Evolutionary conservation across 2,888 invertebrate genomes (phyloP).

Genomic region (Acanthosepion lycidas): DNA sequence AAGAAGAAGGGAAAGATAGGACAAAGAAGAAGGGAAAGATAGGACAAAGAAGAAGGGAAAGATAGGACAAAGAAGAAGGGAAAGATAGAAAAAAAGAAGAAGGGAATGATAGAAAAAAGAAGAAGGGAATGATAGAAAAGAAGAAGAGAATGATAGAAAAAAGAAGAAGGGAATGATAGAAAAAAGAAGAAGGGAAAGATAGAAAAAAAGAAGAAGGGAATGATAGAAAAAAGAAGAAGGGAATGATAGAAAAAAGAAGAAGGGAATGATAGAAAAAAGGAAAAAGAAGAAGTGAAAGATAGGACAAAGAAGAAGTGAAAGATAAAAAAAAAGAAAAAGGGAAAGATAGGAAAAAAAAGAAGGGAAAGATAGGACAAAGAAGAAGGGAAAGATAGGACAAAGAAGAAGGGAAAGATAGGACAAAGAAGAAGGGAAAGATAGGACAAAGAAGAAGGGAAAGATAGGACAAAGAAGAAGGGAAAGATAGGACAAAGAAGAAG

Average conservation of each 20-base stretch:
- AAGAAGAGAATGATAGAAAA: background rate
- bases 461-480: fast-evolving
- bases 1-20: background rate
- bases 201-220: background rate
- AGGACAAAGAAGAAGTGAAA: background rate
- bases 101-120: too few relatives aligned
- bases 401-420: background rate
- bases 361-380: background rate
- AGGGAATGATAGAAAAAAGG: too few relatives aligned
- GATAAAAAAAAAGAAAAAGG: too few relatives aligned
- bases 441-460: background rate
- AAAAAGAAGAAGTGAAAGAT: background rate
- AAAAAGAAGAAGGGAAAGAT: background rate
- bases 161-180: background rate
- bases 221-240: too few relatives aligned
- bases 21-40: fast-evolving
- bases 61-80: fast-evolving
- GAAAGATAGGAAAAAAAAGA: background rate
- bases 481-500: background rate
- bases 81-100: background rate
- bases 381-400: too few relatives aligned
- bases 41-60: background rate
- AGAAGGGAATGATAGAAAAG: too few relatives aligned
- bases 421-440: fast-evolving
- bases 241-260: background rate